A percentile compares a stretch with the other conserved stretches of the same genome.
Conservation (phyloP, 2,888 invertebrate genomes). For the Xylocampa areola region DNA sequence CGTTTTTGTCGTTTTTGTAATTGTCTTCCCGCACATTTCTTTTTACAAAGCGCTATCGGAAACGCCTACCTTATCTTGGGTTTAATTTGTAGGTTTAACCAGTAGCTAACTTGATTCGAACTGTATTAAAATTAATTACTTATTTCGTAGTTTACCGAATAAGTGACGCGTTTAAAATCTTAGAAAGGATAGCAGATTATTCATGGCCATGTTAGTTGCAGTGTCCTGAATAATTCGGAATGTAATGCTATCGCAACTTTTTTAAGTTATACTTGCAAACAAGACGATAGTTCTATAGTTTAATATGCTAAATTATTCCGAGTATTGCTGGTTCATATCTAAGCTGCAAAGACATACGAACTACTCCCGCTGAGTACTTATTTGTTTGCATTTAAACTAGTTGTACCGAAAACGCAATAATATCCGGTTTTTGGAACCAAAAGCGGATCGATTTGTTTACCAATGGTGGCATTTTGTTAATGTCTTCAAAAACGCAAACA, state of each 20-base stretch:
- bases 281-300: conserved; percentile 20
- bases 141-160: conserved; percentile 16
- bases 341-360: conserved; percentile 28
- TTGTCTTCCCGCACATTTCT: conserved; percentile 78
- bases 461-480: no score
- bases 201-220: no score
- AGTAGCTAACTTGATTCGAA: conserved; percentile 16
- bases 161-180: conserved; percentile 11
- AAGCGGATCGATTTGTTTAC: no score
- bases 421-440: no score
- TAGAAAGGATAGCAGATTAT: no score
- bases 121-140: conserved; percentile 15
- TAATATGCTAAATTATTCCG: conserved; percentile 31
- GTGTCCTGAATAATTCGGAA: no score
- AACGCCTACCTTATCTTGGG: conserved; percentile 63
- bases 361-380: conserved; percentile 33
- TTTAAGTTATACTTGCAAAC: no score
- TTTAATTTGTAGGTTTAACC: conserved; percentile 59
- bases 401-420: conserved; percentile 31
- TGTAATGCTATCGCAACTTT: no score
- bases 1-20: conserved; percentile 85
- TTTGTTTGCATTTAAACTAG: conserved; percentile 39
- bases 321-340: conserved; percentile 25
- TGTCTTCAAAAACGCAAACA: no score
- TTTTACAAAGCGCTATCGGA: conserved; percentile 71